Evolutionary conservation across 2,113 vertebrate species (phyloP).

Genomic region (Platysternon megacephalum): DNA sequence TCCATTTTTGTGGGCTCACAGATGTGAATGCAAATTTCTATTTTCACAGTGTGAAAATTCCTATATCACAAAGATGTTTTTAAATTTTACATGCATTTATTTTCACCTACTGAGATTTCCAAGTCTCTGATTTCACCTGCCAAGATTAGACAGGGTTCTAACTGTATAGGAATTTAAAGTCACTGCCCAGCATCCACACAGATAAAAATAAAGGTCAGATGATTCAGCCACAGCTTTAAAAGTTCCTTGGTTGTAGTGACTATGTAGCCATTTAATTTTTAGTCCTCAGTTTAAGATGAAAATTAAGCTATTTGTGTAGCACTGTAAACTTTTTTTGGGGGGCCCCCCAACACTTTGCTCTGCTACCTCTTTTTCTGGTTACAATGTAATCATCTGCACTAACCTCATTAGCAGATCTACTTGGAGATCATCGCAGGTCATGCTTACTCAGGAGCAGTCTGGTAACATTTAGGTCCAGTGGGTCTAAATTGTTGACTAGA

Average conservation of each 20-base stretch:
- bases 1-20: no score
- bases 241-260: not conserved
- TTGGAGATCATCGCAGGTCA: not conserved
- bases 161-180: not conserved
- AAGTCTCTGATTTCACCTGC: not conserved
- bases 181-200: not conserved
- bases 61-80: not conserved
- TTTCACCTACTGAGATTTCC: not conserved
- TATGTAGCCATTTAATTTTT: not conserved
- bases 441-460: not conserved
- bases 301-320: not conserved
- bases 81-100: not conserved
- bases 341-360: not conserved
- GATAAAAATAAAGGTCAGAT: not conserved
- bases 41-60: no score
- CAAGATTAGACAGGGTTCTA: not conserved
- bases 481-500: not conserved
- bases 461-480: not conserved
- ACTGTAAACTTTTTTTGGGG: not conserved
- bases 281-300: not conserved
- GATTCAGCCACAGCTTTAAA: not conserved
- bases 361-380: not conserved
- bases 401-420: not conserved
- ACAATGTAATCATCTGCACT: not conserved
- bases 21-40: no score